These are phyloP conservation scores for Ophraella communa DNA, from an alignment of 2,888 invertebrate species.

Conservation along the genomic window DNA sequence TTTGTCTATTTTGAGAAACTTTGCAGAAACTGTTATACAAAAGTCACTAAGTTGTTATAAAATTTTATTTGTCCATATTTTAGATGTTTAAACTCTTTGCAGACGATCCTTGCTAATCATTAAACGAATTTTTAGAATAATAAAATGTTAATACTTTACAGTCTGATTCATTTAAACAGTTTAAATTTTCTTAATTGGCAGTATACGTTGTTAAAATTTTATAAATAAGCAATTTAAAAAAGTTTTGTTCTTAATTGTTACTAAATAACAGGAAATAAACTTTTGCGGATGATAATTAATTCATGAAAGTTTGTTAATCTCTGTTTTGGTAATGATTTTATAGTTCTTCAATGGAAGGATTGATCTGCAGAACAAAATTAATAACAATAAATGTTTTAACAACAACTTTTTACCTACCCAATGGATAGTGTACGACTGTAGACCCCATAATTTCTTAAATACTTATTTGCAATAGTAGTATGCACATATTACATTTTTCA, in stretches of 20 bases:
- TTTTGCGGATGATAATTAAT: neutral
- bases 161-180: neutral
- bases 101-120: neutral
- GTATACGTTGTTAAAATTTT: neutral
- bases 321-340: neutral
- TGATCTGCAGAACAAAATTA: neutral
- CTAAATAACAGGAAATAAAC: constrained; percentile 1
- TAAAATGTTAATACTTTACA: neutral
- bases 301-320: neutral
- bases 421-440: too few species aligned
- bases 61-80: too few species aligned
- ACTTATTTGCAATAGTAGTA: too few species aligned
- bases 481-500: too few species aligned
- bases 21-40: too few species aligned
- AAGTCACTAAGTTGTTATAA: too few species aligned
- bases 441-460: too few species aligned
- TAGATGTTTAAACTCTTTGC: neutral
- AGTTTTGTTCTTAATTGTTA: neutral
- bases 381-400: too few species aligned
- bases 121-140: neutral
- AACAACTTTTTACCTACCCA: too few species aligned
- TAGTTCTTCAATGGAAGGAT: neutral
- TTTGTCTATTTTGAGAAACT: too few species aligned
- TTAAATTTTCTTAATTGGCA: neutral
- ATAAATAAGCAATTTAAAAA: neutral